These are phyloP conservation scores for Triplophysa tibetana DNA, from an alignment of 2,113 vertebrate genomes.

Conservation along the genomic window DNA sequence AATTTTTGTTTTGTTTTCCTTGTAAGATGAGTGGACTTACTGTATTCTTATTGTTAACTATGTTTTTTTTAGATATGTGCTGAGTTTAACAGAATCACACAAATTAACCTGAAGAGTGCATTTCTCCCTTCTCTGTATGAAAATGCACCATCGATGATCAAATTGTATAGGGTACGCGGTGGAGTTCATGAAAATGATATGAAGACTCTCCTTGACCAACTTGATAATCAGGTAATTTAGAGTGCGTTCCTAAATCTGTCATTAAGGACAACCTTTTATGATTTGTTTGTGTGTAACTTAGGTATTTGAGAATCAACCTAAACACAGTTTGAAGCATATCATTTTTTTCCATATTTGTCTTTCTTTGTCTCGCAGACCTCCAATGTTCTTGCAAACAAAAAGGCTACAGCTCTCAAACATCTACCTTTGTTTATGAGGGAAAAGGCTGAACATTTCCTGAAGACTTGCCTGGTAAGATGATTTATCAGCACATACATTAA, in stretches of 20 bases:
- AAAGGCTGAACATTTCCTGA: neutral
- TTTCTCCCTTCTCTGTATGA: conserved; percentile 13
- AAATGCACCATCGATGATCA: neutral
- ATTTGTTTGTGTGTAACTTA: too few relatives aligned
- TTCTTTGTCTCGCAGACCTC: conserved; percentile 13
- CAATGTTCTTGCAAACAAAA: conserved; percentile 24
- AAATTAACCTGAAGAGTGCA: neutral
- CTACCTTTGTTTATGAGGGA: conserved; percentile 14
- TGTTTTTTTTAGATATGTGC: conserved; percentile 1
- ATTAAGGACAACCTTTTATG: too few relatives aligned
- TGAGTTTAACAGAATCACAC: conserved; percentile 29
- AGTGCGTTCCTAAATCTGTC: too few relatives aligned
- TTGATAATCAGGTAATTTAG: conserved; percentile 18
- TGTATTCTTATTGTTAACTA: neutral
- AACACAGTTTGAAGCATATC: too few relatives aligned
- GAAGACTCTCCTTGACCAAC: conserved; percentile 26
- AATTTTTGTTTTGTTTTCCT: neutral
- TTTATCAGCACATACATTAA: neutral
- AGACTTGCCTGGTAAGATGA: conserved; percentile 31
- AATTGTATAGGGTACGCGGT: conserved; percentile 1
- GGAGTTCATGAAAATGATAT: conserved; percentile 4
- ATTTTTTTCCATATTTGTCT: neutral
- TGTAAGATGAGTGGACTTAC: neutral
- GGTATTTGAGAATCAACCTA: too few relatives aligned
- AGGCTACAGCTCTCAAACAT: conserved; percentile 24